Conservation (phyloP, 1,140 invertebrate genomes). For the Halotydeus destructor region DNA sequence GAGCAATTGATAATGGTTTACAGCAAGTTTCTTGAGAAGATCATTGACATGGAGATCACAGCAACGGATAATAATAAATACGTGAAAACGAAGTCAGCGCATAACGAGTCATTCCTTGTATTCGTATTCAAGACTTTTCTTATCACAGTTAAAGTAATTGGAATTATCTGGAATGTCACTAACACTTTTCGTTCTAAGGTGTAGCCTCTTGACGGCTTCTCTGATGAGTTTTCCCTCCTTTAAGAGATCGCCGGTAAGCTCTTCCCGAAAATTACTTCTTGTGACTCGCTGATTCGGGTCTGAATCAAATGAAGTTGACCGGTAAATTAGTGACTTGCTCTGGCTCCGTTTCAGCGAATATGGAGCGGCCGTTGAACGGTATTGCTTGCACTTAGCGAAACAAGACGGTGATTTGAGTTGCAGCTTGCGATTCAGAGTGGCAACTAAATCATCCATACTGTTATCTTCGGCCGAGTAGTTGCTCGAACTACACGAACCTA, state of each 20-base stretch:
- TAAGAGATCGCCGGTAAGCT: slow-evolving; percentile 38
- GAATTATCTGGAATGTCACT: no score
- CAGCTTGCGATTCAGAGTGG: slow-evolving; percentile 44
- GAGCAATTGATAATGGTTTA: no score
- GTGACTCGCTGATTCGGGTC: slow-evolving; percentile 15
- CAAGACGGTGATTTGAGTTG: slow-evolving; percentile 29
- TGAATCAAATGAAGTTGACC: slow-evolving; percentile 15
- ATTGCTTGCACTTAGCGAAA: slow-evolving; percentile 24
- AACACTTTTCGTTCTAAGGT: no score
- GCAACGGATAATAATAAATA: no score
- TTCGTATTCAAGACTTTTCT: no score
- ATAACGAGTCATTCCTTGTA: no score
- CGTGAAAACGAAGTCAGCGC: no score
- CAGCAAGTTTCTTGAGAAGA: no score
- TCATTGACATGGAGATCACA: no score
- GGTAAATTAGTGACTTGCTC: slow-evolving; percentile 15
- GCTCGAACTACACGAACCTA: background rate
- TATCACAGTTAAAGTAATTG: no score
- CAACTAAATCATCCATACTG: slow-evolving; percentile 41
- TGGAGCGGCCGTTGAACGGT: slow-evolving; percentile 36
- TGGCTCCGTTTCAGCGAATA: slow-evolving; percentile 26
- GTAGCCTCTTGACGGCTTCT: slow-evolving; percentile 42
- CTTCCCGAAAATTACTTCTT: slow-evolving; percentile 37
- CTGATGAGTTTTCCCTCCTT: slow-evolving; percentile 42
- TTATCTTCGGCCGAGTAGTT: background rate